Evolutionary conservation across 2,888 invertebrate genomes (phyloP).

Genomic region (Lithophane ornitopus): DNA sequence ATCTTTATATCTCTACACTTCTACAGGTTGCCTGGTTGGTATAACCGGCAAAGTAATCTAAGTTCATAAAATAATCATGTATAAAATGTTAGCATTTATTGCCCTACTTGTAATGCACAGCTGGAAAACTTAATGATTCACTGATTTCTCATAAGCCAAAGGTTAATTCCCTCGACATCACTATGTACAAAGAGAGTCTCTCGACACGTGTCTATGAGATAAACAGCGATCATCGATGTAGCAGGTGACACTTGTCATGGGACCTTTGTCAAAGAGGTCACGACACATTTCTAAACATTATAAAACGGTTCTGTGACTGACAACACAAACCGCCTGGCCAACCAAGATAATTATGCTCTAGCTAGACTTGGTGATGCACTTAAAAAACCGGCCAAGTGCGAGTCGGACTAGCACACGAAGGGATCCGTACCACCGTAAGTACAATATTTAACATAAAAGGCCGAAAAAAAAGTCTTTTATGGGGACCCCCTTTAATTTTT

Average conservation of each 20-base stretch:
- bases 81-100: neutral
- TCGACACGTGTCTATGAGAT: neutral
- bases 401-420: too few species aligned
- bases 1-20: neutral
- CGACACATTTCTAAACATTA: neutral
- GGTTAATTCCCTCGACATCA: neutral
- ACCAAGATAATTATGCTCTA: neutral
- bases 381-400: too few species aligned
- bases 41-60: neutral
- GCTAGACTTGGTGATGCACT: neutral
- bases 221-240: neutral
- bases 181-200: neutral
- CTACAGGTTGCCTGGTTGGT: too few species aligned
- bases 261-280: neutral
- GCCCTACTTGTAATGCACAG: neutral
- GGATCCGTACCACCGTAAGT: too few species aligned
- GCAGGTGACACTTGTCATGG: constrained; percentile 1
- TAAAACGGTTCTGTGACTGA: neutral
- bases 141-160: neutral
- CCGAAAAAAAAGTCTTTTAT: too few species aligned
- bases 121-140: neutral
- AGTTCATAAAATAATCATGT: neutral
- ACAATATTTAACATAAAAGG: too few species aligned
- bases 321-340: neutral
- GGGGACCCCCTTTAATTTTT: too few species aligned